Base-by-base conservation (phyloP, 2,888 invertebrate species). In the Nemapogon koenigi region DNA sequence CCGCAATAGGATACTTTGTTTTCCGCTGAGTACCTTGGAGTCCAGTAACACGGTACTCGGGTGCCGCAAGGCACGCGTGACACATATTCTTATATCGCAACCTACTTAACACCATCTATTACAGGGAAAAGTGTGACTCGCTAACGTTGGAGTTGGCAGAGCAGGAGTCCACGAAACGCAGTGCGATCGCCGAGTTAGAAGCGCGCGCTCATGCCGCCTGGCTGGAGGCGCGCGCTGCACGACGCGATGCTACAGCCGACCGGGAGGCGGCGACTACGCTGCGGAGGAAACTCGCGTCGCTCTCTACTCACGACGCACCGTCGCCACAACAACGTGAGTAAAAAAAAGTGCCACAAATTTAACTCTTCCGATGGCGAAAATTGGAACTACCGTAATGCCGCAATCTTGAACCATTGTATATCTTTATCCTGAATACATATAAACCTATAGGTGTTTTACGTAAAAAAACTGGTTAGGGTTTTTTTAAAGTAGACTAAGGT, bases 111-210 rank as follows among this genome's bases (percentile, higher is more conserved):
- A 3, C 26, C n/a, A 11, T 4, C 13, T 4, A 30, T 50, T 52
- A n/a, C 52, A 86, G 85, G 45, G 83, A 84, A 52, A 85, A 84
- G 57, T 83, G 85, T 54, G 87, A 87, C 55, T 81, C 84, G 38
- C 62, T 94, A 43, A 90, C 90, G 40, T 84, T 90, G 39, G 94
- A 94, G 75, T 85, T 94, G 43, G 83, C 91, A n/a, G 91, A 92
- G 41, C 92, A 92, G 62, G 90, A 93, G 61, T 88, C 83, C 1
- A 63, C 73, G 4, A 79, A 81, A 13, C 83, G 83, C 51, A 66
- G 79, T 0, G 91, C 92, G 55, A 86, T 92, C 47, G 83, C 91
- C 38, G 83, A 85, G 40, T 81, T 91, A 41, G 94, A 94, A 66
- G 86, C 89, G 51, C 90, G 92, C 46, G 88, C 91, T 11, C 93